These are phyloP conservation scores for Parasteatoda lunata DNA, from an alignment of 2,888 invertebrate genomes.

Conservation along the genomic window DNA sequence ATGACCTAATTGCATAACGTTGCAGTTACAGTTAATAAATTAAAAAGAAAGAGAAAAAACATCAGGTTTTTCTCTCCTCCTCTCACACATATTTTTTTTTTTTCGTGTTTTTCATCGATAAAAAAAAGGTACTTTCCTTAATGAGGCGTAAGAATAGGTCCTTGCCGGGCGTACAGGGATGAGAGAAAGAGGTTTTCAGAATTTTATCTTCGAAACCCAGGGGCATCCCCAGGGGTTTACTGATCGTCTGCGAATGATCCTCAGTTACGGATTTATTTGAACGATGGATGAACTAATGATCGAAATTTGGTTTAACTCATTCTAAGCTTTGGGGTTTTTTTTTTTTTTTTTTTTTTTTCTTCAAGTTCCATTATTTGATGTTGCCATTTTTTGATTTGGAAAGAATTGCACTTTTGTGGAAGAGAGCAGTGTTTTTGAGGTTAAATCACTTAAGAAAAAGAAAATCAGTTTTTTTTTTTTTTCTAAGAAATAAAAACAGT, in stretches of 20 bases:
- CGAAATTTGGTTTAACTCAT: conserved; percentile 16
- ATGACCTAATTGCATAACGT: neutral
- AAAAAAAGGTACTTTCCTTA: conserved; percentile 15
- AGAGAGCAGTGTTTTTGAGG: no score
- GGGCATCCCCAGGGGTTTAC: conserved; percentile 29
- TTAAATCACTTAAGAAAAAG: no score
- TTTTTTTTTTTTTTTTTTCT: no score
- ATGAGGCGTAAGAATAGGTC: conserved; percentile 51
- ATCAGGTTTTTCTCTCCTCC: neutral
- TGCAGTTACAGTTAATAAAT: neutral
- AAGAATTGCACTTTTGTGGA: no score
- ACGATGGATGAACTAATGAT: conserved; percentile 9
- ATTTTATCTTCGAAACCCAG: conserved; percentile 59
- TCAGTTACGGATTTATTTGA: conserved; percentile 15
- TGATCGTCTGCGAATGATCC: conserved; percentile 53
- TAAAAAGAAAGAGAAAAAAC: neutral
- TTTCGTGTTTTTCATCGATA: no score
- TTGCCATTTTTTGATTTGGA: no score
- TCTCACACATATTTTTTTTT: neutral
- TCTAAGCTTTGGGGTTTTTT: neutral
- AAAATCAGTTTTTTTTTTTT: no score
- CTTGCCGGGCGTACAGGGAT: conserved; percentile 18
- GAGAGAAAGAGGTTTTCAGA: conserved; percentile 10
- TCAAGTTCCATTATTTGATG: no score
- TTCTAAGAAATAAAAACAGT: no score